Evolutionary conservation across 2,888 invertebrate genomes (phyloP), one percentile per base, ranked within the genome.

Genomic region (Epistrophe grossulariae): DNA sequence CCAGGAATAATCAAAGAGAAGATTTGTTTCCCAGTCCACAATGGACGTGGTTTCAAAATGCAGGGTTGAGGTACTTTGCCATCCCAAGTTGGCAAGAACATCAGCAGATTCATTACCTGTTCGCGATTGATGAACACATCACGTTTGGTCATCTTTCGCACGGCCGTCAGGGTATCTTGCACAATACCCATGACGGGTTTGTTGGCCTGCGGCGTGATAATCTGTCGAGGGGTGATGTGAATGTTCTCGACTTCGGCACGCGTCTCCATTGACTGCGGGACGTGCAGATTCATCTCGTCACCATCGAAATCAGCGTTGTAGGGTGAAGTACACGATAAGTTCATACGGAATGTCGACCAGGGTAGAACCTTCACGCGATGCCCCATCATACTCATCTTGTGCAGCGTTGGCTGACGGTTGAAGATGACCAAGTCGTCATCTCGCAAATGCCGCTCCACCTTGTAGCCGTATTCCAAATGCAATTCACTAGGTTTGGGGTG

Each of bases 341-440:
- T 99, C 97, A 99, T 98, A 84, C 99, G 97, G 94, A 99, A 99
- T 88, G 99, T 99, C 60, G 99, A 99, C 99, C 99, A 99, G 0
- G 99, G 99, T 79, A 99, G 94, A 10, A 99, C 99, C 93, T 98
- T 97, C 0, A 98, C 98, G 90, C 98, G 95, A 94, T 99, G 99
- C 88, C 99, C 99, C 99, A 99, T 99, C 99, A 99, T 99, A 96
- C 98, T 98, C 99, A 99, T 99, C 94, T 99, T 99, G 94, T 99
- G 99, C 8, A 99, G 95, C 2, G 99, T 99, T 0, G 99, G 99
- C 92, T 99, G 99, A 89, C 99, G 97, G 94, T 99, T 99, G 95
- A 99, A 99, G 89, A 99, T 98, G 19, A 99, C 98, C 88, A 99
- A 94, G 93, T 99, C 99, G 84, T 99, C 99, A 92, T 99, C 99